These are phyloP conservation scores for Alviniconcha strummeri DNA, from an alignment of 2,888 invertebrate genomes.

Conservation along the genomic window DNA sequence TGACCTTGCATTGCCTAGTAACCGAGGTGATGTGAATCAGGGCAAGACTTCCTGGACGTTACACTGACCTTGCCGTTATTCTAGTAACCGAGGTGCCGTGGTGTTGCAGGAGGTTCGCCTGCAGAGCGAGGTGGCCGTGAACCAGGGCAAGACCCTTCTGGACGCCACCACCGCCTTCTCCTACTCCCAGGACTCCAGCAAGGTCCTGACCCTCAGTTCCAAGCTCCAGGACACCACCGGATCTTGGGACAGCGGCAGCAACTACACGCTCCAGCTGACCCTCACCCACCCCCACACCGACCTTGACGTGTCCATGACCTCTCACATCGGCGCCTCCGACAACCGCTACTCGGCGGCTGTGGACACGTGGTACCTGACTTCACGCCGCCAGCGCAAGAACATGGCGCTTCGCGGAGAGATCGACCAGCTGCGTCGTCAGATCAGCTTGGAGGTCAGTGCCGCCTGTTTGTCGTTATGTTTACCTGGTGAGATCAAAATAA, in stretches of 20 bases:
- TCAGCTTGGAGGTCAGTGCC: slow-evolving; percentile 45
- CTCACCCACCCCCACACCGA: slow-evolving; percentile 60
- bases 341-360: slow-evolving; percentile 48
- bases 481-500: too few relatives aligned
- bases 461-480: too few relatives aligned
- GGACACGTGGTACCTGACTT: slow-evolving; percentile 54
- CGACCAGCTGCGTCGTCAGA: slow-evolving; percentile 48
- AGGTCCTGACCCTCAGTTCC: slow-evolving; percentile 55
- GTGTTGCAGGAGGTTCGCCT: slow-evolving; percentile 50
- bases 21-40: too few relatives aligned
- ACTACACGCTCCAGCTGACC: slow-evolving; percentile 50
- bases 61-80: too few relatives aligned
- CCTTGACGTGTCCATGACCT: slow-evolving; percentile 55
- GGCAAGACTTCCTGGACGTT: too few relatives aligned
- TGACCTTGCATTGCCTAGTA: too few relatives aligned
- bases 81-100: background rate
- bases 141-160: slow-evolving; percentile 46
- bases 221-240: slow-evolving; percentile 41
- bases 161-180: slow-evolving; percentile 58
- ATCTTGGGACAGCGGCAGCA: slow-evolving; percentile 34
- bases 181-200: slow-evolving; percentile 54
- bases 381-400: slow-evolving; percentile 52
- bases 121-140: slow-evolving; percentile 47
- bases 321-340: slow-evolving; percentile 45
- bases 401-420: slow-evolving; percentile 56